Base-by-base conservation (phyloP, 2,797 vertebrate species). In the Chrysolophus pictus region DNA sequence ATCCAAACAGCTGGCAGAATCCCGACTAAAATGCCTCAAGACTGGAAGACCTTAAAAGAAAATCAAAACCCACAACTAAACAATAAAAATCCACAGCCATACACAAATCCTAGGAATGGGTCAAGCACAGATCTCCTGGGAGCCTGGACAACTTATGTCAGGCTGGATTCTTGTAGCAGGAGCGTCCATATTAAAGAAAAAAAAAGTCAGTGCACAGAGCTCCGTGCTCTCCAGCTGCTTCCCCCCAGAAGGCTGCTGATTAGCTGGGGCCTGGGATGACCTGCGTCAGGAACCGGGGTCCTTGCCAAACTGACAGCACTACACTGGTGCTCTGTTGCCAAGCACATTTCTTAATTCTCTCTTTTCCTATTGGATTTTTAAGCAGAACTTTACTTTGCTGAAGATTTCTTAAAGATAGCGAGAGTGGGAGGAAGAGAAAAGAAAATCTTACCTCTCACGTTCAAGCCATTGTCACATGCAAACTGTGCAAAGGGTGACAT, bases 401-500 rank as follows among this genome's bases (percentile, higher is more conserved):
- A 8, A 41, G 60, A 41, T 16, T 12, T 31, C 46, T 10, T 16
- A 44, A 17, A 56, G 78, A 23, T 1, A 67, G 59, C 12, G 31
- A 42, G 42, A 73, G 33, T 9, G 31, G 86, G 75, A 72, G 39
- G 74, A 69, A 72, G 63, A 67, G 31, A 3, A n/a, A 33, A 18
- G 15, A 33, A 60, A 15, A 11, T 62, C 98, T 98, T 92, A 99
- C 99, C 99, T 99, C 99, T 98, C 94, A 99, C 99, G 96, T 99
- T 99, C 97, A 99, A 94, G 37, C 99, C 99, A 24, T 99, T 99
- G 97, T 99, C 99, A 96, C 99, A 99, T 18, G 99, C 99, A 83
- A 99, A 99, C 98, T 99, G 99, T 95, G 99, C 99, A 58, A 99
- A 99, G 55, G 99, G 99, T 4, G 99, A 99, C 99, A 99, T 99